These are phyloP conservation scores for Stegastes partitus DNA, from an alignment of 2,113 vertebrate species.

Conservation along the genomic window DNA sequence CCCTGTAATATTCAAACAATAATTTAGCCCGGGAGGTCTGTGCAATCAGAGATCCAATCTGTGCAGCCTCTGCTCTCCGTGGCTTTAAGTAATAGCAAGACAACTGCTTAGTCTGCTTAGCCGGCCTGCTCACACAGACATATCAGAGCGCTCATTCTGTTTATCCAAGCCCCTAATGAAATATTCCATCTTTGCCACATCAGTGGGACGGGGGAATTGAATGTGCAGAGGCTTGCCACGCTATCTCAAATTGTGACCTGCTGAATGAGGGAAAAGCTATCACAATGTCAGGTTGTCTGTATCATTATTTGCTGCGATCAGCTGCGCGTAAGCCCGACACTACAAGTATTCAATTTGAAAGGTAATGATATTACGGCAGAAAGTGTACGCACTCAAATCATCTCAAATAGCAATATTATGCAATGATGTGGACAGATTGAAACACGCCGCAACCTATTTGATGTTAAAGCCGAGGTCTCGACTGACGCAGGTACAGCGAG, in stretches of 20 bases:
- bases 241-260: constrained; percentile 58
- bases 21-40: constrained; percentile 43
- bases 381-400: constrained; percentile 36
- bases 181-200: constrained; percentile 70
- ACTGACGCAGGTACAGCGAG: neutral
- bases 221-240: constrained; percentile 34
- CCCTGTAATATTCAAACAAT: constrained; percentile 41
- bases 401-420: constrained; percentile 23
- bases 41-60: constrained; percentile 56
- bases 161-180: constrained; percentile 73
- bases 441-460: constrained; percentile 1
- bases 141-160: constrained; percentile 55
- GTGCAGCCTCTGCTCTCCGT: constrained; percentile 38
- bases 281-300: constrained; percentile 42
- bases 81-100: constrained; percentile 55
- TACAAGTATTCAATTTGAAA: constrained; percentile 55
- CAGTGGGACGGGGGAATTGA: constrained; percentile 66
- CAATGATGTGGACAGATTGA: constrained; percentile 21
- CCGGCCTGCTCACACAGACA: constrained; percentile 37
- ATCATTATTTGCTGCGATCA: constrained; percentile 47
- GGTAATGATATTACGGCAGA: constrained; percentile 49
- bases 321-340: constrained; percentile 38
- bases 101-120: constrained; percentile 39
- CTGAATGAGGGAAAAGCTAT: constrained; percentile 49
- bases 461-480: neutral